These are phyloP conservation scores for Nestor notabilis DNA, from an alignment of 2,113 vertebrate species.

Conservation along the genomic window DNA sequence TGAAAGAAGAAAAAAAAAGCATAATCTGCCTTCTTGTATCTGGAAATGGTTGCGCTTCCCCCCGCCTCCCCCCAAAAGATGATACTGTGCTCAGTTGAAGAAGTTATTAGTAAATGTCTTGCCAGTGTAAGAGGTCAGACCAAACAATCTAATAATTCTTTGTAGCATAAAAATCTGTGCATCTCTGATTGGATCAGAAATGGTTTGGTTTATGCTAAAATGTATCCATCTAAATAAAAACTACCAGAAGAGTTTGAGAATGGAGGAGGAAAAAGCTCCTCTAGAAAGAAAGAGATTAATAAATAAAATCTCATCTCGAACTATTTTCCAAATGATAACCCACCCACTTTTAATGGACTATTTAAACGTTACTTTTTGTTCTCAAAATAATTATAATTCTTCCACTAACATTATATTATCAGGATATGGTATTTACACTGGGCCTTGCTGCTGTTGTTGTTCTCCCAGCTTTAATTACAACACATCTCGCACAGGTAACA, in stretches of 20 bases:
- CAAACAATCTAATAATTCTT: neutral
- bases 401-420: neutral
- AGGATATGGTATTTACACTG: neutral
- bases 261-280: neutral
- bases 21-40: neutral
- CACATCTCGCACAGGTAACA: neutral
- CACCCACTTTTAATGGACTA: neutral
- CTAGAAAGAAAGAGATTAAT: neutral
- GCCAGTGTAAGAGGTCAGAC: neutral
- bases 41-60: neutral
- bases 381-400: neutral
- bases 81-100: neutral
- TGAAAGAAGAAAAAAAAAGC: neutral
- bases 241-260: neutral
- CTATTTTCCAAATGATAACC: neutral
- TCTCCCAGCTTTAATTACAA: neutral
- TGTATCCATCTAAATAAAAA: neutral
- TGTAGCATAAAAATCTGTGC: neutral
- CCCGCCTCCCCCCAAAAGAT: neutral
- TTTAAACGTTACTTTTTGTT: neutral
- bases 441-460: neutral
- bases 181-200: neutral
- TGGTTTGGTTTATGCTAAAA: neutral
- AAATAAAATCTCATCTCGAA: neutral
- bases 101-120: neutral